phyloP scores from a whole-genome alignment of 2,888 invertebrate genomes.

The Argyresthia goedartella region DNA sequence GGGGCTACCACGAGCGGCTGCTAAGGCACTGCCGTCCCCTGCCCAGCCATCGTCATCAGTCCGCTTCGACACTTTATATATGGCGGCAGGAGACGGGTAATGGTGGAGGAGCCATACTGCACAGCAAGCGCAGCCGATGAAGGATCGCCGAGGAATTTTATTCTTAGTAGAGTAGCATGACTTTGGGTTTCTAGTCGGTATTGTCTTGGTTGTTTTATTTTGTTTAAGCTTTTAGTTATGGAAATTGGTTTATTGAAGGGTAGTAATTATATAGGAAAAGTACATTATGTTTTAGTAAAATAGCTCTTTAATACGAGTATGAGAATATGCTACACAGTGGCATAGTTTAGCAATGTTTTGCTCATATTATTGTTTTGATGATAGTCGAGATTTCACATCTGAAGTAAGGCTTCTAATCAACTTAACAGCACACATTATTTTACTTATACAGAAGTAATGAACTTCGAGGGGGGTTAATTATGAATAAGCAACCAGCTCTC shows the following conservation, averaged over 20 bases:
- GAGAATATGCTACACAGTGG: too few species aligned
- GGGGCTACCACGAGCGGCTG: constrained; percentile 56
- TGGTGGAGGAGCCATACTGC: constrained; percentile 23
- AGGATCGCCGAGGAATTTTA: constrained; percentile 1
- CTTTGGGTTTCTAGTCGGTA: constrained; percentile 1
- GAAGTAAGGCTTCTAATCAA: too few species aligned
- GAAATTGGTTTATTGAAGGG: too few species aligned
- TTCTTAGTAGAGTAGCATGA: background rate
- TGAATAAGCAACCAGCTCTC: constrained; percentile 55
- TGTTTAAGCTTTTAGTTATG: too few species aligned
- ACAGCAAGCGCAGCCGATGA: constrained; percentile 1
- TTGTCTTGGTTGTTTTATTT: too few species aligned
- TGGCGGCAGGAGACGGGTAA: constrained; percentile 31
- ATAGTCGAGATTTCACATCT: too few species aligned
- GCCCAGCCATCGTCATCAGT: constrained; percentile 47
- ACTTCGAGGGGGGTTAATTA: constrained; percentile 67
- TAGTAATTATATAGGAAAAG: too few species aligned
- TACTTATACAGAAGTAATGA: constrained; percentile 61
- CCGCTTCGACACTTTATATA: constrained; percentile 63
- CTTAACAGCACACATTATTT: background rate
- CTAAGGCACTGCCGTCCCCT: constrained; percentile 26
- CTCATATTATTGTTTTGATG: too few species aligned
- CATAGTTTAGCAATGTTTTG: too few species aligned
- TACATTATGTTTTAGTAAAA: too few species aligned
- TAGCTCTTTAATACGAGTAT: too few species aligned